Evolutionary conservation across 35 echinoderm and acorn worm species (phyloP).

Genomic region (Holothuria glaberrima): DNA sequence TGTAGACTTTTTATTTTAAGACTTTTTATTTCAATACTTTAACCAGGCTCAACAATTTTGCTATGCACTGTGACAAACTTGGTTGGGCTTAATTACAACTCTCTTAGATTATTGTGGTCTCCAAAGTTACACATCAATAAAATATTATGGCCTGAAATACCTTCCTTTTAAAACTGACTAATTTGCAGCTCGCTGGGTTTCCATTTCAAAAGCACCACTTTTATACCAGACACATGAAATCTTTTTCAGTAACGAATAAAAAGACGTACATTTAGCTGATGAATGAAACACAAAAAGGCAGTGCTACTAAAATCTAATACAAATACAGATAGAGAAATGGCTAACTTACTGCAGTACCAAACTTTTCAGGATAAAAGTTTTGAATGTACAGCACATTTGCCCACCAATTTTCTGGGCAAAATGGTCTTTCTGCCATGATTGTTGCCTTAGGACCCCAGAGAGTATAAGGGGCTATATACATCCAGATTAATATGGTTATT

Average conservation of each 20-base stretch:
- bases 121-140: too few relatives aligned
- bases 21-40: too few relatives aligned
- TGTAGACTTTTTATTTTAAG: too few relatives aligned
- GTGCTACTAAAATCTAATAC: not conserved
- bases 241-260: not conserved
- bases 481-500: conserved; percentile 35
- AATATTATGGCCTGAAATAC: too few relatives aligned
- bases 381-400: conserved; percentile 67
- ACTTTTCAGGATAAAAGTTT: conserved; percentile 56
- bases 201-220: not conserved
- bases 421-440: conserved; percentile 34
- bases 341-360: conserved; percentile 26
- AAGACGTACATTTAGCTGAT: not conserved
- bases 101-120: too few relatives aligned
- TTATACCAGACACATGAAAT: not conserved
- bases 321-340: not conserved
- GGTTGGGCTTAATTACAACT: too few relatives aligned
- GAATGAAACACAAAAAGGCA: not conserved
- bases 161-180: not conserved
- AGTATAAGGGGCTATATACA: conserved; percentile 53
- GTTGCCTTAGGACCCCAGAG: conserved; percentile 47
- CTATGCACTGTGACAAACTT: too few relatives aligned
- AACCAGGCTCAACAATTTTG: too few relatives aligned
- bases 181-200: not conserved
- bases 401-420: conserved; percentile 63